Base-by-base conservation (phyloP, 1,140 invertebrate species). In the Trinorchestia longiramus region DNA sequence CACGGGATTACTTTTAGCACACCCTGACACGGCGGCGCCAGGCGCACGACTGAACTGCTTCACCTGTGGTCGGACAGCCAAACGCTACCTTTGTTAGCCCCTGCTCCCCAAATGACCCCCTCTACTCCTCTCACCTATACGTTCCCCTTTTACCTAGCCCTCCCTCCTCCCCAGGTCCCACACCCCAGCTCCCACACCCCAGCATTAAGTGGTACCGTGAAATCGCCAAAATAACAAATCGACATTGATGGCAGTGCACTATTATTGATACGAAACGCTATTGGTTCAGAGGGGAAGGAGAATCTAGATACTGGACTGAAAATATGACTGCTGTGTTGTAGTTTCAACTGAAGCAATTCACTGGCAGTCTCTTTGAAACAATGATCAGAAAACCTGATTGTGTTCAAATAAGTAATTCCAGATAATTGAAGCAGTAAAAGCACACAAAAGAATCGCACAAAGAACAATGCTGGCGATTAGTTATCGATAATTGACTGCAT, bases 11-110 rank as follows among this genome's bases (percentile, higher is more conserved):
- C 41, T 8, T 6, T 44, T n/a, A 42, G 6, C 92, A 94, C 92
- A 43, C 3, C 92, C 92, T n/a, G 8, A 8, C 92, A 47, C 92
- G 43, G 47, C 92, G 92, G 44, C 92, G 92, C 92, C 92, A 43
- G 41, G 92, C 92, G 92, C 92, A 6, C 92, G 92, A 94, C 92
- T 94, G 44, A 94, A 44, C 43, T 45, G 40, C 92, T 94, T 94
- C 43, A 45, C 43, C 92, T 94, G 92, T 43, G 92, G 92, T 45
- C 92, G 88, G 87, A 43, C 41, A 17, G 43, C 23, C 88, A 42
- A 43, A 41, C 88, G 88, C 92, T 43, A 94, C 92, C 92, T 94
- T 45, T 94, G 92, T 43, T 47, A n/a, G 36, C 43, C 43, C 41
- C 92, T n/a, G 19, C 43, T 92, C 92, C 92, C 92, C 43, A 11